These are phyloP conservation scores for Mareca penelope DNA, from an alignment of 2,797 vertebrate genomes.

Conservation along the genomic window DNA sequence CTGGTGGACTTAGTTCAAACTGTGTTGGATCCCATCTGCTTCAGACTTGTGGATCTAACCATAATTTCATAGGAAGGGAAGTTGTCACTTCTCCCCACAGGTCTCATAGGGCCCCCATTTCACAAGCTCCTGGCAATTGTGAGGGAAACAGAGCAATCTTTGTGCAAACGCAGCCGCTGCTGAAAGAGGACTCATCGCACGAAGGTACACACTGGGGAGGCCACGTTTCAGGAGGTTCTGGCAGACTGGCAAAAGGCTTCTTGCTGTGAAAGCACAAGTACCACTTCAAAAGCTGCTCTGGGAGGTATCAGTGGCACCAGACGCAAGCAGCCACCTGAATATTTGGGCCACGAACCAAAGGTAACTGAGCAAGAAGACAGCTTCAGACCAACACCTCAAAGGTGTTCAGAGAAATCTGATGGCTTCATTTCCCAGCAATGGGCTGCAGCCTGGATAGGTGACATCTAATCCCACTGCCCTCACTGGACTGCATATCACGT, in stretches of 20 bases:
- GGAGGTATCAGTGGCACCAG: neutral
- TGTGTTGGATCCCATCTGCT: constrained; percentile 5
- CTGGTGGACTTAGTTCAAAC: neutral
- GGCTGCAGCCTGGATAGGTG: neutral
- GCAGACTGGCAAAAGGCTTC: neutral
- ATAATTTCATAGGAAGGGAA: neutral
- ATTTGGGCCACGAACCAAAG: neutral
- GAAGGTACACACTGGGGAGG: neutral
- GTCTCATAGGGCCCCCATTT: neutral
- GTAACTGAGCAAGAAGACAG: neutral
- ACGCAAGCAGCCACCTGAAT: neutral
- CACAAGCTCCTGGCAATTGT: neutral
- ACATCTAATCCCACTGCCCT: neutral
- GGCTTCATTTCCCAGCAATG: neutral
- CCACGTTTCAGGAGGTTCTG: fast-evolving
- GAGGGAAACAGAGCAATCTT: neutral
- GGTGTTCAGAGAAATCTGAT: neutral
- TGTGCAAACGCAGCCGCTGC: neutral
- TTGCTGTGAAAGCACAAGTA: neutral
- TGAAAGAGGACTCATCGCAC: fast-evolving
- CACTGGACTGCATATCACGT: no score
- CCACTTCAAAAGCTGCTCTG: neutral
- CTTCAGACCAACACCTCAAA: neutral
- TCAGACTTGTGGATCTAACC: neutral
- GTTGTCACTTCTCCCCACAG: neutral